Conservation (phyloP, 2,797 vertebrate species). For the Gastrophryne carolinensis region DNA sequence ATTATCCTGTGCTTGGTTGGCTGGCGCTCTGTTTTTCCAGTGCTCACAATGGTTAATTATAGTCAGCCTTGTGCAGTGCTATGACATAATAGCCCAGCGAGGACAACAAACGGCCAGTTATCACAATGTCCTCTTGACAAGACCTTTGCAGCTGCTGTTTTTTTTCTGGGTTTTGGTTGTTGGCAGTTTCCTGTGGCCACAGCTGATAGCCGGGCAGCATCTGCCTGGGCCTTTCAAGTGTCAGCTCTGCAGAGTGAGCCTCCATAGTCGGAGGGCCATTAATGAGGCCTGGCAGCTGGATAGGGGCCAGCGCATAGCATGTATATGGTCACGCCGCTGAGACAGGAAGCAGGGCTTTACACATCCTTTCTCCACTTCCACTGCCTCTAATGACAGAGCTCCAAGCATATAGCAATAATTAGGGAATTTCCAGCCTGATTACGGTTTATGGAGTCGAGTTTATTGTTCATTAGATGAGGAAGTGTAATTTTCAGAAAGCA, state of each 20-base stretch:
- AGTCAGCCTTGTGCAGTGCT: background rate
- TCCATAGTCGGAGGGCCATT: conserved; percentile 75
- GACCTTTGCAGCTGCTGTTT: conserved; percentile 76
- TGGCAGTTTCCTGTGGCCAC: conserved; percentile 77
- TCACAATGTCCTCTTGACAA: conserved; percentile 62
- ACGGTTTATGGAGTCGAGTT: background rate
- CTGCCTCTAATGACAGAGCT: conserved; percentile 76
- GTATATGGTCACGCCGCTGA: conserved; percentile 74
- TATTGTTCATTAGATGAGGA: background rate
- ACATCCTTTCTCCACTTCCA: conserved; percentile 73
- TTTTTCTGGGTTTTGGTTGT: conserved; percentile 72
- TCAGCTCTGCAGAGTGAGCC: conserved; percentile 73
- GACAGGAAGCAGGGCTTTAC: conserved; percentile 77
- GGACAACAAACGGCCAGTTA: conserved; percentile 58
- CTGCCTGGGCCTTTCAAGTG: conserved; percentile 78
- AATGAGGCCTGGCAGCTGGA: conserved; percentile 82
- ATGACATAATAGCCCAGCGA: background rate
- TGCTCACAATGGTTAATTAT: background rate
- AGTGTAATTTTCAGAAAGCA: background rate
- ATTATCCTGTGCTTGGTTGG: background rate
- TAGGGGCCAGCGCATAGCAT: conserved; percentile 74
- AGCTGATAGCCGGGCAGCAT: conserved; percentile 76
- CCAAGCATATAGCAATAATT: conserved; percentile 73
- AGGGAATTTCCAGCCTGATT: conserved; percentile 69
- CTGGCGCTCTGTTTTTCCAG: background rate